Percentiles rank a stretch among this genome's conserved stretches.
Conservation (phyloP, 2,113 vertebrate genomes). For the Oreotrochilus melanogaster region DNA sequence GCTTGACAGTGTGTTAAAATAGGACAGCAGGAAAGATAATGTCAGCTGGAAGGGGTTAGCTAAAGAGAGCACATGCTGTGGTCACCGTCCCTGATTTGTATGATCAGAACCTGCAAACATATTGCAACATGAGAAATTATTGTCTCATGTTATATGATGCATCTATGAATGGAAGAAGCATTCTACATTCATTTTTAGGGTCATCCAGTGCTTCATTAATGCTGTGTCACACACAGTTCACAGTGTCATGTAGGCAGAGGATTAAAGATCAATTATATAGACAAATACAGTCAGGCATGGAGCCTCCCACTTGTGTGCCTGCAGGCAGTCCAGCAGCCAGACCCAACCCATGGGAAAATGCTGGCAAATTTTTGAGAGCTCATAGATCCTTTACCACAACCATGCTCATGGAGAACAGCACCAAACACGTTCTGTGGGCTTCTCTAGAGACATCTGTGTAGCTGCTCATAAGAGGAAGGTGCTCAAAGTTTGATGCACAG, state of each 20-base stretch:
- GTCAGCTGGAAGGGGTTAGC: background rate
- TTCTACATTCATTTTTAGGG: background rate
- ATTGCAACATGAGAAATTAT: background rate
- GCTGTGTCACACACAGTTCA: background rate
- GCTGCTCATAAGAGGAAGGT: background rate
- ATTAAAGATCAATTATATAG: background rate
- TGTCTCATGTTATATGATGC: rapidly evolving
- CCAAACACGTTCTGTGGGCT: background rate
- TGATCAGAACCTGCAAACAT: background rate
- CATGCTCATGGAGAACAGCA: background rate
- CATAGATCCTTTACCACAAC: background rate
- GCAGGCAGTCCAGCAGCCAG: background rate
- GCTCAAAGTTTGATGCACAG: background rate
- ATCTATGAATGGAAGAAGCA: background rate
- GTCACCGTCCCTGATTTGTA: background rate
- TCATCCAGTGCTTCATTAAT: background rate
- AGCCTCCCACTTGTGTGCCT: background rate
- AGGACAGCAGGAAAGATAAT: background rate
- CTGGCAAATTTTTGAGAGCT: background rate
- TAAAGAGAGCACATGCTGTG: background rate
- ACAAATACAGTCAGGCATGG: background rate
- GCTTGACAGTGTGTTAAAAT: background rate
- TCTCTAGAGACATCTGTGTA: background rate
- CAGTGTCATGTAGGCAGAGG: rapidly evolving
- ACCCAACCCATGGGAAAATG: background rate